Evolutionary conservation across 1,140 invertebrate genomes (phyloP), one percentile per base, ranked within the genome.

Genomic region (Solen grandis): DNA sequence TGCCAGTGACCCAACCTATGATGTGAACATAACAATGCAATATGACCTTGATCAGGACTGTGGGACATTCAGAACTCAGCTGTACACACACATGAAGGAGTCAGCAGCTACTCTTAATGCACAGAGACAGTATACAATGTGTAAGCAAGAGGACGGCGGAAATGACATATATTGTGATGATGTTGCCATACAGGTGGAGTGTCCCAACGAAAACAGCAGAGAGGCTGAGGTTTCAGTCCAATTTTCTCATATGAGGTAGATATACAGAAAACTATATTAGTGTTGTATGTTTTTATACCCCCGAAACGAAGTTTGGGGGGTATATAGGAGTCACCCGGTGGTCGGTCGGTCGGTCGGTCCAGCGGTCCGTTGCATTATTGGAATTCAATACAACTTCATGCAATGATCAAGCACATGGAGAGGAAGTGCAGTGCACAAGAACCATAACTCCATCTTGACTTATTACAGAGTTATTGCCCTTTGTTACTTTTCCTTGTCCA

Each of bases 121-220:
- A 31, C 35, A 59, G 10, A 46, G 55, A 38, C 0, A 22, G 8
- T 22, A 55, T 59, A 38, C 16, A n/a, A 22, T 74, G 16, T 74
- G 70, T 46, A 59, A 41, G 38, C 31, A 27, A 2, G 70, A 46
- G 4, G 10, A 29, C 41, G 70, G 57, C 5, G 57, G 25, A 0
- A 29, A 22, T 0, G 70, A 74, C 36, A 16, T 13, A 25, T 1
- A 0, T 54, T 59, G 54, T 41, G 16, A 36, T 19, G 19, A 29
- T 25, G 38, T 74, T 29, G 35, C 59, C 14, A 5, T 74, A 41
- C 19, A 8, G 2, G 70, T 74, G 22, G 70, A 59, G n/a, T 74
- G 70, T 29, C 55, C 22, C 5, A 31, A 1, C 2, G 22, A 25
- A n/a, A 27, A 2, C 0, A 29, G 1, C 5, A 54, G 50, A 0